A percentile compares a stretch with the other conserved stretches of the same genome.
Conservation (phyloP, 2,113 vertebrate genomes). For the Gobio gobio region DNA sequence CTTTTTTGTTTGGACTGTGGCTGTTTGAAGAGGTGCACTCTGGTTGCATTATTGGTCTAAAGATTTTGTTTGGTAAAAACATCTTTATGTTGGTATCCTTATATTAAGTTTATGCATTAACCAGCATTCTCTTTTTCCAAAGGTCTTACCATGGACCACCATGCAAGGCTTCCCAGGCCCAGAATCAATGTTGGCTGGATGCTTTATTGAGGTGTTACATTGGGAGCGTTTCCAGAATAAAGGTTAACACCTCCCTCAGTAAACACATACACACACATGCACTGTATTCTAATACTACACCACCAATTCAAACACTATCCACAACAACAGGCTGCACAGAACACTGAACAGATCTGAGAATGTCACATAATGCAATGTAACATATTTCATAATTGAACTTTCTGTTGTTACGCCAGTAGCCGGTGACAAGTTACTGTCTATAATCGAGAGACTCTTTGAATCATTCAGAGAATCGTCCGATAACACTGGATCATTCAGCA, state of each 20-base stretch:
- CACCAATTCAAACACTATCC: neutral
- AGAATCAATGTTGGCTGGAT: constrained; percentile 55
- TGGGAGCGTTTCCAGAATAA: constrained; percentile 69
- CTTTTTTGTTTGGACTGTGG: constrained; percentile 27
- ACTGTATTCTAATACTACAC: constrained; percentile 20
- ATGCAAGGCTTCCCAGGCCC: constrained; percentile 43
- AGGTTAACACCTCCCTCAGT: constrained; percentile 42
- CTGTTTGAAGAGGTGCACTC: constrained; percentile 4
- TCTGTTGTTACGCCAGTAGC: neutral
- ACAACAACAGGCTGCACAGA: constrained; percentile 12
- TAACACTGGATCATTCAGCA: neutral
- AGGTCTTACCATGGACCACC: constrained; percentile 54
- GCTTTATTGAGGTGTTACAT: constrained; percentile 67
- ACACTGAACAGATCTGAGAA: neutral
- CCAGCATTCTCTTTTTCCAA: neutral
- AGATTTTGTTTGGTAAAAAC: neutral
- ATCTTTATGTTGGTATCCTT: neutral
- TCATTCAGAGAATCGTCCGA: neutral
- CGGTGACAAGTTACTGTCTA: neutral
- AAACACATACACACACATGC: constrained; percentile 61
- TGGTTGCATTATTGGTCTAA: neutral
- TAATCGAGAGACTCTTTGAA: neutral
- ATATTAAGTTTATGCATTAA: constrained; percentile 4
- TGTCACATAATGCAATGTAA: neutral
- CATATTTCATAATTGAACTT: neutral